Evolutionary conservation across 2,113 vertebrate species (phyloP).

Genomic region (Takifugu bimaculatus): DNA sequence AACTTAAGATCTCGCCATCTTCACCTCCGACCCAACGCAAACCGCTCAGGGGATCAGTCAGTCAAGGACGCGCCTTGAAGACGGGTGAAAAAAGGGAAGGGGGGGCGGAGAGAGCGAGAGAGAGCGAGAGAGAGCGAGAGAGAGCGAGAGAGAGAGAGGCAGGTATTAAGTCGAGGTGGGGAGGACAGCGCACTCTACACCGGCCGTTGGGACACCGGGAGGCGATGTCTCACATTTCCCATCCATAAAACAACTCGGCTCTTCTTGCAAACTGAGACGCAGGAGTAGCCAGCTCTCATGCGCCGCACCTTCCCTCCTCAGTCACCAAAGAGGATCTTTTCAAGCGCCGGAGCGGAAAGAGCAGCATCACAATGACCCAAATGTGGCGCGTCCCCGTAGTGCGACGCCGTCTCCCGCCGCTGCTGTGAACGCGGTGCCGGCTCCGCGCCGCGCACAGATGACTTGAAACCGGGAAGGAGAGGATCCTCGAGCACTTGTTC

Average conservation of each 20-base stretch:
- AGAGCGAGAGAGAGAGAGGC: slow-evolving; percentile 35
- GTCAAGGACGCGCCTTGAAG: slow-evolving; percentile 23
- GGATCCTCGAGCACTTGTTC: slow-evolving; percentile 32
- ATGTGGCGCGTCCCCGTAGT: slow-evolving; percentile 39
- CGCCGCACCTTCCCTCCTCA: slow-evolving; percentile 16
- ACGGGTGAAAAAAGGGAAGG: slow-evolving; percentile 16
- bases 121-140: slow-evolving; percentile 21
- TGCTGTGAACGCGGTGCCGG: slow-evolving; percentile 38
- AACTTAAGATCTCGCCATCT: not conserved
- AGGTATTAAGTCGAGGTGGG: slow-evolving; percentile 49
- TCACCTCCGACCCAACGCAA: slow-evolving; percentile 8
- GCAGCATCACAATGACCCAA: too few species aligned
- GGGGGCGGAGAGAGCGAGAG: slow-evolving; percentile 28
- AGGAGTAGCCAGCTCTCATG: slow-evolving; percentile 40
- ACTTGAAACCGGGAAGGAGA: slow-evolving; percentile 45
- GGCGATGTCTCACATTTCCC: slow-evolving; percentile 12
- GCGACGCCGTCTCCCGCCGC: slow-evolving; percentile 22
- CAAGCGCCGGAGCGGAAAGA: slow-evolving; percentile 25
- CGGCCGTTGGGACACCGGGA: slow-evolving; percentile 32
- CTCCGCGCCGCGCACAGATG: slow-evolving; percentile 48
- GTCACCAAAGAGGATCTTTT: slow-evolving; percentile 21
- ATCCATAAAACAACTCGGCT: slow-evolving; percentile 9
- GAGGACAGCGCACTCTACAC: slow-evolving; percentile 15
- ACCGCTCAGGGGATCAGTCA: not conserved
- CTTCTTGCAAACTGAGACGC: slow-evolving; percentile 19